Evolutionary conservation across 2,797 vertebrate species (phyloP).

Genomic region (Vireo griseus): DNA sequence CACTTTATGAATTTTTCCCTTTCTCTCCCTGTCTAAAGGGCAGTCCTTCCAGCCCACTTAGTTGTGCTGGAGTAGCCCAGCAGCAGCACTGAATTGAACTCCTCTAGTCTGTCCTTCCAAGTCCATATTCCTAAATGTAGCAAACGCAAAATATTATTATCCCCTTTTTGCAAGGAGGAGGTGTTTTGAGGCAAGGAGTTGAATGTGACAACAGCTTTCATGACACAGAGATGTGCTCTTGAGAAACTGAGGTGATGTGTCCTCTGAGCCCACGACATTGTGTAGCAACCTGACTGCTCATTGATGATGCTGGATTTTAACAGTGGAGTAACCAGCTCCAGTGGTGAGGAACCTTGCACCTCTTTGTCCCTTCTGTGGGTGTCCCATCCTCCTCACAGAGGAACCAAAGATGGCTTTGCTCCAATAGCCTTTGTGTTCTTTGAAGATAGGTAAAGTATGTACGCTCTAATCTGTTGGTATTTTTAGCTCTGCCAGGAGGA

Average conservation of each 20-base stretch:
- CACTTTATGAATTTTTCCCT: background rate
- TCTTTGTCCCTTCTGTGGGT: background rate
- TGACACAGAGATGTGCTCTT: background rate
- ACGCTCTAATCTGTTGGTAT: background rate
- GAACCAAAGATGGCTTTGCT: background rate
- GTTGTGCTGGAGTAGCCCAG: background rate
- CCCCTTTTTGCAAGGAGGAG: background rate
- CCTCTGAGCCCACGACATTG: fast-evolving
- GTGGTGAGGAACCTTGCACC: background rate
- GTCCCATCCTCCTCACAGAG: background rate
- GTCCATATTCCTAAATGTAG: background rate
- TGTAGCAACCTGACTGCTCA: background rate
- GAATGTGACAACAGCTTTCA: background rate
- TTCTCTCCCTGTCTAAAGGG: background rate
- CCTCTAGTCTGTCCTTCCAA: background rate
- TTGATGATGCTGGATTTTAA: background rate
- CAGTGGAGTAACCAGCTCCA: background rate
- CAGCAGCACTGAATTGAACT: background rate
- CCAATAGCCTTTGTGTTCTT: background rate
- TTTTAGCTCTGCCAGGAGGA: background rate
- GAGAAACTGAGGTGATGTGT: background rate
- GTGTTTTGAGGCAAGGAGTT: background rate
- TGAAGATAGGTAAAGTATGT: background rate
- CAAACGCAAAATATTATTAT: background rate
- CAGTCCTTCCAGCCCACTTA: background rate